Evolutionary conservation across 2,797 vertebrate species (phyloP).

Genomic region (Uromys caudimaculatus): DNA sequence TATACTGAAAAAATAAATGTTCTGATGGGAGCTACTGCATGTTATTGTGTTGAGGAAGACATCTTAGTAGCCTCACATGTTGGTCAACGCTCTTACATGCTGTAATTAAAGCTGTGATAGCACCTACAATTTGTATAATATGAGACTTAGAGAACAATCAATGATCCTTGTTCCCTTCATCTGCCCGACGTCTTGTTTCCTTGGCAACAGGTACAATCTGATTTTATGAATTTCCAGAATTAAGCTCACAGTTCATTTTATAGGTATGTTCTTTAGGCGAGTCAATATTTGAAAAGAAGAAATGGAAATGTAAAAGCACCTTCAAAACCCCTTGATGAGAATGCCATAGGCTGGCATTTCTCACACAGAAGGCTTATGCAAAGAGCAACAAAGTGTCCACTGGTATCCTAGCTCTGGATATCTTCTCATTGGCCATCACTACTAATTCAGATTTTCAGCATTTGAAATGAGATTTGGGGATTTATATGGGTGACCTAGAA

Average conservation of each 20-base stretch:
- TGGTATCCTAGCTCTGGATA: not conserved
- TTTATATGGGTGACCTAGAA: not conserved
- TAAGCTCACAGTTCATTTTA: not conserved
- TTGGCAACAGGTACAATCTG: conserved; percentile 41
- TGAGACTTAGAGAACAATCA: conserved; percentile 32
- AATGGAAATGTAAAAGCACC: not conserved
- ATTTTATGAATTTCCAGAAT: conserved; percentile 68
- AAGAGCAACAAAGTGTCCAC: not conserved
- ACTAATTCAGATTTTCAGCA: not conserved
- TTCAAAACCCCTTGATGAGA: not conserved
- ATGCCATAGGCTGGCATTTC: not conserved
- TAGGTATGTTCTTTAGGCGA: conserved; percentile 15
- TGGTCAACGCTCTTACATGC: not conserved
- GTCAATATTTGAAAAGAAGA: not conserved
- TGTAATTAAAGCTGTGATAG: conserved; percentile 50
- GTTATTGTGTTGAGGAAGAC: conserved; percentile 54
- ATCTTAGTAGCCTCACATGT: not conserved
- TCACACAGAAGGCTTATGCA: not conserved
- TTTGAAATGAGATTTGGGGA: not conserved
- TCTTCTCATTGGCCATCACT: not conserved
- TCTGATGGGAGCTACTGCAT: conserved; percentile 4
- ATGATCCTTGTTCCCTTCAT: not conserved
- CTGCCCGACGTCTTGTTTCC: conserved; percentile 37
- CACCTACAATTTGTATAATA: not conserved
- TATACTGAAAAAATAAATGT: conserved; percentile 34